Evolutionary conservation across 1,140 invertebrate species (phyloP), one percentile per base, ranked within the genome.

Genomic region (Drosophila mauritiana): DNA sequence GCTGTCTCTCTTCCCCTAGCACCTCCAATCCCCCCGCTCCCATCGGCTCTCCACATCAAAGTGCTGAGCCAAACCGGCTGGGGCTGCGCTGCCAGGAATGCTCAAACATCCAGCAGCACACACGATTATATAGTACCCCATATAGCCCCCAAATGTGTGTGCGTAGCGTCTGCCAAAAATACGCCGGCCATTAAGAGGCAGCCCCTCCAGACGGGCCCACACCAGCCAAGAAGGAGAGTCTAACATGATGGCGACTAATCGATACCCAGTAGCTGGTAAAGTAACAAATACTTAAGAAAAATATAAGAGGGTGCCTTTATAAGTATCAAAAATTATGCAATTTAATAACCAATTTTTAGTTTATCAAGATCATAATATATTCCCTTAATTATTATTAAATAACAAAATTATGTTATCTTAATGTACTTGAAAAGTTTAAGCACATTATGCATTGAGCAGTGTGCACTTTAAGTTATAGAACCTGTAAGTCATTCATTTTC

Each of bases 111-210:
- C 54, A 52, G 68, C 61, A 45, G 31, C 59, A 69, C 67, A 68
- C 22, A 20, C 22, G 27, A 36, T 13, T 42, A 67, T 49, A 67
- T 39, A 62, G 56, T n/a, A 64, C 4, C 37, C 42, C 22, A 39
- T 68, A 68, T 51, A 34, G 48, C 51, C 61, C 70, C 70, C 69
- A 72, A 82, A 89, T 89, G 80, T 78, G 76, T 88, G 80, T 88
- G 84, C 84, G 84, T 84, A 80, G 80, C 80, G 84, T 88, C 86
- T 88, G 84, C 84, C 84, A 79, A 88, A 88, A 88, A 88, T 88
- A 88, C 83, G 83, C 62, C 25, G 80, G 62, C 83, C 79, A 86
- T 86, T 86, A 88, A 83, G 55, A 48, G 37, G 49, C 65, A 64
- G 68, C 70, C 72, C 64, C 64, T 68, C 39, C 46, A 69, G 64